Percentiles rank a stretch among this genome's conserved stretches.
Conservation (phyloP, 2,113 vertebrate species). For the Daboia siamensis region DNA sequence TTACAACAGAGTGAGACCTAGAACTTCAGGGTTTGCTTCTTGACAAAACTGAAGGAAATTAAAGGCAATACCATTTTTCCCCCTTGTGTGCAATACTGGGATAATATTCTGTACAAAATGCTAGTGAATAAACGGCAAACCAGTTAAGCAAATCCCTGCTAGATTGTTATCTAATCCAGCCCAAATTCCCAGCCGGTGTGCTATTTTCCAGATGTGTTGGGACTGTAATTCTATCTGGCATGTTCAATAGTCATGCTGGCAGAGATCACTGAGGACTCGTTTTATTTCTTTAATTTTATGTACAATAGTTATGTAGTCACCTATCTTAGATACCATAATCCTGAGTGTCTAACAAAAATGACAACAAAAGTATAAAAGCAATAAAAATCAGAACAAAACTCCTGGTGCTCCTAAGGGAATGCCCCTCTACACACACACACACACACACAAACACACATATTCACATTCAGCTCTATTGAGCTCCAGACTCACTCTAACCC, state of each 20-base stretch:
- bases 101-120: too few relatives aligned
- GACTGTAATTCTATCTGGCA: not conserved
- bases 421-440: too few relatives aligned
- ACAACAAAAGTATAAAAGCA: not conserved
- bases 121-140: not conserved
- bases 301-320: not conserved
- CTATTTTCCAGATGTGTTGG: not conserved
- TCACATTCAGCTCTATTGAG: not conserved
- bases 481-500: not conserved
- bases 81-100: not conserved
- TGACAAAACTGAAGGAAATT: not conserved
- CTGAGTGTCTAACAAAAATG: not conserved
- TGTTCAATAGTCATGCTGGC: not conserved
- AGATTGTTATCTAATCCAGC: not conserved
- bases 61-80: not conserved
- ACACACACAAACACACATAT: not conserved
- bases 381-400: not conserved
- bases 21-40: not conserved
- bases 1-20: not conserved
- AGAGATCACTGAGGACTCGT: not conserved
- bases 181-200: not conserved
- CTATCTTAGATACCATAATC: not conserved
- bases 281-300: not conserved
- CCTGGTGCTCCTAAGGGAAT: not conserved
- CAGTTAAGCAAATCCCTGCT: not conserved